Base-by-base conservation (phyloP, 2,113 vertebrate species). In the Cyphomyrus plagiostoma region DNA sequence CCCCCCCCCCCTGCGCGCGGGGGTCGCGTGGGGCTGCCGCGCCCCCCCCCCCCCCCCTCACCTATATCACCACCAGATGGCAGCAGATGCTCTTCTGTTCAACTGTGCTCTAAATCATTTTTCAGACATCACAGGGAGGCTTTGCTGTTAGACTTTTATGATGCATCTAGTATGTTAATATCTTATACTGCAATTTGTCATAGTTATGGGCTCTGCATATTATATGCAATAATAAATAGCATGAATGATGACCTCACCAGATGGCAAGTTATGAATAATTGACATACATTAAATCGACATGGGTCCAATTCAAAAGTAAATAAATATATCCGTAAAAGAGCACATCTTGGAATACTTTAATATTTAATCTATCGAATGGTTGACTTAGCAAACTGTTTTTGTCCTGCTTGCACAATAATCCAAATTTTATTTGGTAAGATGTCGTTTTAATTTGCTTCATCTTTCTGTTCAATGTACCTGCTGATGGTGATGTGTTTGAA, bases 141-240 rank as follows among this genome's bases (percentile, higher is more conserved):
- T 42, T 80, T 0, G 2, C 13, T 19, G 74, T 42, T 80, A 53
- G 26, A 80, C 74, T 17, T 39, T 80, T 42, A 52, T 86, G 85
- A 30, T 39, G 85, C 48, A 52, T 86, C 45, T 52, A 86, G n/a
- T 86, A 30, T 86, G 46, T 48, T 86, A 48, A 80, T 80, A 80
- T 42, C 35, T 80, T 80, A 80, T 42, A 80, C 15, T 42, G 84
- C 46, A 86, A 86, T 86, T 86, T 52, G 49, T 86, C 49, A 30
- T 80, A 80, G 74, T 80, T 80, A 80, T 80, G 74, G 74, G 74
- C 42, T 80, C 74, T 86, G 48, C 23, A 53, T 86, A 86, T 86
- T 86, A n/a, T 52, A 86, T 86, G n/a, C 30, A 53, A 86, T 86
- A 26, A 53, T 3, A 39, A 86, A 86, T 30, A 19, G 48, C 46